Conservation (phyloP, 2,113 vertebrate species). For the Heloderma charlesbogerti region DNA sequence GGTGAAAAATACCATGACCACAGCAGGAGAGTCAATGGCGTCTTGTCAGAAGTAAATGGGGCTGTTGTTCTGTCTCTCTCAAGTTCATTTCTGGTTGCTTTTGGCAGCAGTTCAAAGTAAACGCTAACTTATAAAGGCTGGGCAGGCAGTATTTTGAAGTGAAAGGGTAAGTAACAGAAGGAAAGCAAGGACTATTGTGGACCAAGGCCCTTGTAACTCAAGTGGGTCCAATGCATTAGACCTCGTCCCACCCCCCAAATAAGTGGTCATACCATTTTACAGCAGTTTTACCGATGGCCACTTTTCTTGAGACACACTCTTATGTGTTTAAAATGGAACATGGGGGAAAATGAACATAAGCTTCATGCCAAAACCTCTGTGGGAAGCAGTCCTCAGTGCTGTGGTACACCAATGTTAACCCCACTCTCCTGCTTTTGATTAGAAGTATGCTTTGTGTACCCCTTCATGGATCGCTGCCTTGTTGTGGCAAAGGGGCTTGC, state of each 20-base stretch:
- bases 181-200: background rate
- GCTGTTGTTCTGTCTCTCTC: constrained; percentile 18
- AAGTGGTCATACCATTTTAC: background rate
- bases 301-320: background rate
- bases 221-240: background rate
- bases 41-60: constrained; percentile 26
- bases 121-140: constrained; percentile 1
- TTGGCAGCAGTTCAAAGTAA: constrained; percentile 38
- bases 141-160: background rate
- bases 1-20: constrained; percentile 9
- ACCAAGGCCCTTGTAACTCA: background rate
- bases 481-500: too few species aligned
- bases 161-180: background rate
- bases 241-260: background rate
- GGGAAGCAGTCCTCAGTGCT: background rate
- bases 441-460: background rate
- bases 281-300: background rate
- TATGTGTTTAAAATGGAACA: background rate
- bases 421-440: background rate
- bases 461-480: too few species aligned
- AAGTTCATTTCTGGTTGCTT: constrained; percentile 10
- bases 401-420: background rate
- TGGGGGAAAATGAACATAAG: background rate
- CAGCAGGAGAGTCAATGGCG: constrained; percentile 12
- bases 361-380: background rate